Evolutionary conservation across 2,888 invertebrate genomes (phyloP), one percentile per base, ranked within the genome.

Genomic region (Acanthococcus lagerstroemiae): DNA sequence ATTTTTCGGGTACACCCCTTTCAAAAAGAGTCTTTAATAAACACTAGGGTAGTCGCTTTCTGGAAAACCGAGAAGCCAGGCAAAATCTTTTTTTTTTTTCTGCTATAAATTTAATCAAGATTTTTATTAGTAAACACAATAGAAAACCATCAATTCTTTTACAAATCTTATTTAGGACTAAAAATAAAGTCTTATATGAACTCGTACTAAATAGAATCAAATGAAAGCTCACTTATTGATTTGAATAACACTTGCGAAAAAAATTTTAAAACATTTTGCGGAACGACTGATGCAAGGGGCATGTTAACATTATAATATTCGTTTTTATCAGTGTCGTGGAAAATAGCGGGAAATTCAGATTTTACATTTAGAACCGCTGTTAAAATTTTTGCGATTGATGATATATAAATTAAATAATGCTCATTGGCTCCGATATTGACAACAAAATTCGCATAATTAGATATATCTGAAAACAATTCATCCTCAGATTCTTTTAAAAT

Each of bases 401-500:
- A 48, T 48, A 48, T 48, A 48, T 48, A 48, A 48, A 48, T 48
- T 48, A 48, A 19, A 48, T 48, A 19, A 19, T 48, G 15, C 7
- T 48, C 48, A 17, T 19, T 19, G 19, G 6, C 19, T 17, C 19
- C 48, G 48, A 48, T 48, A 48, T 48, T 7, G 48, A 48, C 48
- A 48, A 48, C 48, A 48, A 48, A 48, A 19, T 48, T 48, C 15
- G 48, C 48, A 19, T 48, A 48, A 6, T 48, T 48, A 12, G 19
- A 48, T 48, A 48, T 17, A 48, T 48, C 15, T 12, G 19, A 48
- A 48, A 15, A 19, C 15, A 12, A 48, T 19, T 17, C 19, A 17
- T 48, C 48, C n/a, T 48, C 48, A 17, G 17, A 48, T 48, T 48
- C 19, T 48, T 48, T 48, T 19, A 48, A 48, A 48, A 48, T 48